Base-by-base conservation (phyloP, 1,140 invertebrate genomes). In the Latrodectus geometricus region DNA sequence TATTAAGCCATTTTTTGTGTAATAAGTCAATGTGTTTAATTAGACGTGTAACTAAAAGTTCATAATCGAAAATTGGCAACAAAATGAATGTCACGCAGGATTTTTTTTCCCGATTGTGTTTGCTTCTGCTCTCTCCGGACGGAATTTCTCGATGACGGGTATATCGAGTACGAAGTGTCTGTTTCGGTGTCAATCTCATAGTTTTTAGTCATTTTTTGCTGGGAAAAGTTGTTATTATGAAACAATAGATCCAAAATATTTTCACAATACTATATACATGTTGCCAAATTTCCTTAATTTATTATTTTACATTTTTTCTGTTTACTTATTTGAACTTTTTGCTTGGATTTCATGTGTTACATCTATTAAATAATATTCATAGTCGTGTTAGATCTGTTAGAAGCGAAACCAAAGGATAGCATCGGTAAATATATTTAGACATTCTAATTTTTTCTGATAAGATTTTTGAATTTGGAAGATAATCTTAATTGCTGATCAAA, bases 351-450 rank as follows among this genome's bases (percentile, higher is more conserved):
- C 54, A 61, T 61, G 54, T 61, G 17, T 61, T 61, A 49, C 20
- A 23, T 80, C 48, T 80, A 23, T n/a, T 52, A 52, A 48, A 54
- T 23, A 50, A 52, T 23, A 80, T 14, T 70, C 49, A 21, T 14
- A 80, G 15, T 70, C 20, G 35, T 54, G 68, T 20, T 52, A 54
- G 78, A 70, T 80, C 14, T 21, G 21, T 70, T 69, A 21, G 66
- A 80, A 80, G 76, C 50, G 65, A 9, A 54, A 80, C 23, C 49
- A 80, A 70, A 70, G 78, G 78, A 61, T 35, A 80, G n/a, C 78
- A 80, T 80, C 78, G 78, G 78, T 80, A 80, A 70, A 21, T 70
- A 80, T 72, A 15, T 20, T 70, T 70, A 65, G n/a, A 15, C 11
- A 20, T 69, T n/a, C 12, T 0, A 61, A 14, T 61, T 61, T 61